Conservation (phyloP, 2,797 vertebrate genomes). For the Merluccius polli region DNA sequence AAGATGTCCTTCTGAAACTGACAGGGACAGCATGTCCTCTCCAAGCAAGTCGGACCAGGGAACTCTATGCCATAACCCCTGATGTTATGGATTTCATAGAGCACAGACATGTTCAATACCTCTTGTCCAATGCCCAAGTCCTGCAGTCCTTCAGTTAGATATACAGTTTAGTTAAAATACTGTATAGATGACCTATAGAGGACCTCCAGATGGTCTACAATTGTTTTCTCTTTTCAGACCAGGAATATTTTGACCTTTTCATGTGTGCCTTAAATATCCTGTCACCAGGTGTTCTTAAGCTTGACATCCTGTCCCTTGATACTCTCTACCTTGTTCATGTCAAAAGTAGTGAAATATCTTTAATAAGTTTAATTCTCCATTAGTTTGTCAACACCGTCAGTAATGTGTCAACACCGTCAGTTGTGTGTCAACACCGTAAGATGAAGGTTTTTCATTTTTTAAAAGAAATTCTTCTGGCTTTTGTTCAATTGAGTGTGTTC, state of each 20-base stretch:
- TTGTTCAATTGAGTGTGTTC: not conserved
- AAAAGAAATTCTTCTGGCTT: not conserved
- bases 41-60: not conserved
- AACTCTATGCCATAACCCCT: not conserved
- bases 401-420: not conserved
- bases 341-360: not conserved
- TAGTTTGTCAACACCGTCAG: not conserved
- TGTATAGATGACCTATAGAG: not conserved
- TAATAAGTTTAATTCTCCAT: not conserved
- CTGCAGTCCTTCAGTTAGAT: too few species aligned
- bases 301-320: not conserved
- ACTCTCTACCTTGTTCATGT: not conserved
- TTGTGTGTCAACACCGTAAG: not conserved
- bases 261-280: conserved; percentile 3
- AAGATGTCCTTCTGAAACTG: not conserved
- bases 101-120: not conserved
- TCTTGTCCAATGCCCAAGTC: not conserved
- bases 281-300: not conserved
- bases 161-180: not conserved
- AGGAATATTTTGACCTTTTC: not conserved
- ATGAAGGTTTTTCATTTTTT: not conserved
- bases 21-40: not conserved
- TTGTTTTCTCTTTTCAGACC: not conserved
- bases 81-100: conserved; percentile 3
- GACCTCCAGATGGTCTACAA: not conserved